phyloP scores from a whole-genome alignment of 1,140 invertebrate genomes.

The Palaemon carinicauda region DNA sequence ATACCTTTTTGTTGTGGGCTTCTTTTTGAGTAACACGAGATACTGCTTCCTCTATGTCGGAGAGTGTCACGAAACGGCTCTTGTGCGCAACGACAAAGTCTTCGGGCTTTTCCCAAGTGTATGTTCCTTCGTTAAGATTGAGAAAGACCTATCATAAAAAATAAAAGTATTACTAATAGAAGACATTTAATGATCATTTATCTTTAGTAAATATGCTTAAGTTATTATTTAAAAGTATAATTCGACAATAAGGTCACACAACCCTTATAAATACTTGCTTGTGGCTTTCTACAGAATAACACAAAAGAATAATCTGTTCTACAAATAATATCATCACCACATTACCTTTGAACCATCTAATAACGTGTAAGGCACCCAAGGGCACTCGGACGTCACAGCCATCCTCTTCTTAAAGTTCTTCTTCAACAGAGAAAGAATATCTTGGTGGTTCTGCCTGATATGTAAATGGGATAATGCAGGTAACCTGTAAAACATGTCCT shows the following conservation, averaged over 20 bases:
- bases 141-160: not conserved
- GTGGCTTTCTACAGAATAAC: not conserved
- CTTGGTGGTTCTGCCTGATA: not conserved
- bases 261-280: too few relatives aligned
- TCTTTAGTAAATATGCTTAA: too few relatives aligned
- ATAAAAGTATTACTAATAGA: not conserved
- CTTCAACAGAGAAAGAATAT: constrained; percentile 5
- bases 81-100: not conserved
- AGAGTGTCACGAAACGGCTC: constrained; percentile 15
- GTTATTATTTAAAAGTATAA: not conserved
- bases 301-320: not conserved
- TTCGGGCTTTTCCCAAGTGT: constrained; percentile 30
- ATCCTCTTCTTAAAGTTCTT: constrained; percentile 28
- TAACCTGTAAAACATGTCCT: not conserved
- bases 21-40: constrained; percentile 4
- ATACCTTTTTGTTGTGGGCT: constrained; percentile 25
- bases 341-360: constrained; percentile 39
- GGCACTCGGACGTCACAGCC: not conserved
- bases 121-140: not conserved
- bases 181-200: not conserved
- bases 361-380: constrained; percentile 9
- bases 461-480: constrained; percentile 17
- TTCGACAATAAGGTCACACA: too few relatives aligned
- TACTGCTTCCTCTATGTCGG: constrained; percentile 29
- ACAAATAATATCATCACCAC: not conserved